Conservation (phyloP, 30 jellyfish, hydroid and myxozoan genomes). For the Cassiopea xamachana region DNA sequence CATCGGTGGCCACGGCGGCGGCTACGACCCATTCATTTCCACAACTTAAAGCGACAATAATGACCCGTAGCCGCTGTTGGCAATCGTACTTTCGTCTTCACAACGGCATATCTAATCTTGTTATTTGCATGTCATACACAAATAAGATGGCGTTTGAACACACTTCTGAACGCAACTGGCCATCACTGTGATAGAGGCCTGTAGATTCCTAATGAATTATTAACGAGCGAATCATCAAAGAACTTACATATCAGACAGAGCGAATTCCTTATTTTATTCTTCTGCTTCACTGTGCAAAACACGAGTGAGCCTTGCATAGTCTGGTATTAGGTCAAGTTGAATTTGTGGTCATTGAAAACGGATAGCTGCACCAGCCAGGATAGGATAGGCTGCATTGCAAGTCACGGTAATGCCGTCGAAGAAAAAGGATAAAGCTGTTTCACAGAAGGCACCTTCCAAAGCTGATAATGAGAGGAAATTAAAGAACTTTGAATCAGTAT, state of each 20-base stretch:
- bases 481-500: constrained; percentile 22
- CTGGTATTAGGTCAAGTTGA: neutral
- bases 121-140: neutral
- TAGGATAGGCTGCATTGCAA: neutral
- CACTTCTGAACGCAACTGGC: neutral
- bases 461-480: neutral
- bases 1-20: too few relatives aligned
- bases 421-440: neutral
- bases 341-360: neutral
- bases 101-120: neutral
- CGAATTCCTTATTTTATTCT: neutral
- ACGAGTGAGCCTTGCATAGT: too few relatives aligned
- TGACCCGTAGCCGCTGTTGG: too few relatives aligned
- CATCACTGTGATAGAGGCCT: neutral
- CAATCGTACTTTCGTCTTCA: neutral
- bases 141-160: neutral
- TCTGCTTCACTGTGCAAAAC: neutral
- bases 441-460: neutral
- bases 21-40: too few relatives aligned
- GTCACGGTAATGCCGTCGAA: constrained; percentile 6
- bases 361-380: neutral
- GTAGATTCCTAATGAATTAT: neutral
- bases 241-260: neutral
- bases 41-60: too few relatives aligned
- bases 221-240: neutral